Evolutionary conservation across 2,797 vertebrate genomes (phyloP).

Genomic region (Etheostoma perlongum): DNA sequence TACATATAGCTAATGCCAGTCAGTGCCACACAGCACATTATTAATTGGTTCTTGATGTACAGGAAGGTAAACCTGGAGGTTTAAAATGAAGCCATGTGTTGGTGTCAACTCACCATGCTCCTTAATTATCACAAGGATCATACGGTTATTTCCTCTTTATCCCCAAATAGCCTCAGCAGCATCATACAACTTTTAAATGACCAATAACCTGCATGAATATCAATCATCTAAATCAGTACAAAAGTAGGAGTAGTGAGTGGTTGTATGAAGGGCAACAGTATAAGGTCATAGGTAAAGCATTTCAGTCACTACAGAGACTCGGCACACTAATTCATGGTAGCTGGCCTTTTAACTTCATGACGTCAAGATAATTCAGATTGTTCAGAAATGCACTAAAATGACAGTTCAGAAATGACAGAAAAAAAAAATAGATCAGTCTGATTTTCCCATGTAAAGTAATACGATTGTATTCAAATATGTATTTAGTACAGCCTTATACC

Average conservation of each 20-base stretch:
- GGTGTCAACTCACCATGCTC: conserved; percentile 46
- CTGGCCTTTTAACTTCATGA: conserved; percentile 62
- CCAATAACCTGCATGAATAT: conserved; percentile 31
- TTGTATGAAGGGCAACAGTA: conserved; percentile 37
- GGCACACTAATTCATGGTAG: conserved; percentile 51
- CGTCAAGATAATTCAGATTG: conserved; percentile 44
- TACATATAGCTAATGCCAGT: conserved; percentile 10
- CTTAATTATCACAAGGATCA: conserved; percentile 57
- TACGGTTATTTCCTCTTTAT: conserved; percentile 53
- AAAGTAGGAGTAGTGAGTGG: conserved; percentile 15
- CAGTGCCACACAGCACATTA: conserved; percentile 5
- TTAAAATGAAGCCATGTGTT: conserved; percentile 52
- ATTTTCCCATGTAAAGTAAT: conserved; percentile 22
- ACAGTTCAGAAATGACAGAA: not conserved
- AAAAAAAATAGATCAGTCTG: conserved; percentile 31
- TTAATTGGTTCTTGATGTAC: conserved; percentile 25
- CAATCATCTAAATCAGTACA: conserved; percentile 44
- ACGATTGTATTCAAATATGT: conserved; percentile 21
- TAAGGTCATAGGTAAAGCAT: conserved; percentile 53
- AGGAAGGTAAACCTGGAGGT: conserved; percentile 21
- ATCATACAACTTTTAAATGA: conserved; percentile 42
- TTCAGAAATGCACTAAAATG: conserved; percentile 27
- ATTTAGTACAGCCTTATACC: not conserved
- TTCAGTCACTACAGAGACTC: conserved; percentile 50
- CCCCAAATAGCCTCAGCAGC: conserved; percentile 50